Percentiles rank a stretch among this genome's conserved stretches.
These are phyloP conservation scores for Neoitamus cyanurus DNA, from an alignment of 2,888 invertebrate species.

Conservation along the genomic window DNA sequence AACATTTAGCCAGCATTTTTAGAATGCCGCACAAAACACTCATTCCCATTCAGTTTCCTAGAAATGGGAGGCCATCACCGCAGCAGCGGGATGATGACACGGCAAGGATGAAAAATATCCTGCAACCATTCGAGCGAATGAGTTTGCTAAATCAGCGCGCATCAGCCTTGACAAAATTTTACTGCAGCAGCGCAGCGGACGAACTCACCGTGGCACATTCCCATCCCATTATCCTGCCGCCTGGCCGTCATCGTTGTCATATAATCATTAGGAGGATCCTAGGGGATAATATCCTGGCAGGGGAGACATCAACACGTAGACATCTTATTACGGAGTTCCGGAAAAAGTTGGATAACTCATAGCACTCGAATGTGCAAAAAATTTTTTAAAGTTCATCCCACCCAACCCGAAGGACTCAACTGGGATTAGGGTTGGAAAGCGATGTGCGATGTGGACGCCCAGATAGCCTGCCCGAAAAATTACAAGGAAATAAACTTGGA, in stretches of 20 bases:
- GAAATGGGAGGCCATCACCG: neutral
- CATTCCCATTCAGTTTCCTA: neutral
- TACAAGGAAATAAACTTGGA: neutral
- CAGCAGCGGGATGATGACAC: neutral
- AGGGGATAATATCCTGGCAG: neutral
- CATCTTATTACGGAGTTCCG: neutral
- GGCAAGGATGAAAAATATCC: neutral
- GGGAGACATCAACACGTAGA: neutral
- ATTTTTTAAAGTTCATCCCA: neutral
- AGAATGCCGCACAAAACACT: neutral
- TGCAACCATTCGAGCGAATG: neutral
- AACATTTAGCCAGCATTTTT: neutral
- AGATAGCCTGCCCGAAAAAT: neutral
- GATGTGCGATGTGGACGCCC: neutral
- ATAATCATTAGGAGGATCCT: conserved; percentile 13
- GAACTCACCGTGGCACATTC: neutral
- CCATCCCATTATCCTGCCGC: neutral
- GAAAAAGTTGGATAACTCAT: conserved; percentile 14
- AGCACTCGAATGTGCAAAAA: conserved; percentile 4
- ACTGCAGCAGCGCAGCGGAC: neutral
- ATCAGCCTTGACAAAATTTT: neutral
- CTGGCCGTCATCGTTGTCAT: neutral
- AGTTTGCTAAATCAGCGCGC: conserved; percentile 27
- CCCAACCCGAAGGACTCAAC: neutral
- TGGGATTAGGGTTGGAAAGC: conserved; percentile 7